A percentile compares a stretch with the other conserved stretches of the same genome.
These are phyloP conservation scores for Sialis fuliginosa DNA, from an alignment of 2,888 invertebrate genomes.

Conservation along the genomic window DNA sequence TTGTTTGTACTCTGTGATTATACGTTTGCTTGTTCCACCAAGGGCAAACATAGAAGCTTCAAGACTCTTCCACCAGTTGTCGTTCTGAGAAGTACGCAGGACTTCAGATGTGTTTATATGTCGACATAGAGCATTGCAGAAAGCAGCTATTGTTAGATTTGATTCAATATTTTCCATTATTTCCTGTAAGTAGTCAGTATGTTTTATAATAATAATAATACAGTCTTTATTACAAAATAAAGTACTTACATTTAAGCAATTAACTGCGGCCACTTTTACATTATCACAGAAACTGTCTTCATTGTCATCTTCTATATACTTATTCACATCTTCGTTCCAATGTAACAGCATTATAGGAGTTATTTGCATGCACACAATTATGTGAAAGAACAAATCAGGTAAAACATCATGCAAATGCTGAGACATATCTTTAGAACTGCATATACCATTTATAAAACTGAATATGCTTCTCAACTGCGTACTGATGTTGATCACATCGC, in stretches of 20 bases:
- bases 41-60: slow-evolving; percentile 36
- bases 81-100: neutral
- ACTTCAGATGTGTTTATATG: slow-evolving; percentile 1
- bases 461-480: neutral
- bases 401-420: neutral
- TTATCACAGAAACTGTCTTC: slow-evolving; percentile 1
- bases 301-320: slow-evolving; percentile 3
- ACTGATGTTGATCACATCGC: neutral
- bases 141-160: neutral
- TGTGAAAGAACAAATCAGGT: neutral
- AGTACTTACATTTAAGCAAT: neutral
- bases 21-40: slow-evolving; percentile 25
- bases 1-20: neutral
- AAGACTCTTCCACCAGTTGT: slow-evolving; percentile 34
- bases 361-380: slow-evolving; percentile 4
- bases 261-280: neutral
- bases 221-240: neutral
- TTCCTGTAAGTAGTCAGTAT: neutral
- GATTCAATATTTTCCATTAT: neutral
- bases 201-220: neutral
- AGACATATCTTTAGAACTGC: neutral
- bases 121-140: slow-evolving; percentile 1
- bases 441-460: neutral
- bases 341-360: neutral
- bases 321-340: slow-evolving; percentile 1